Evolutionary conservation across 2,797 vertebrate species (phyloP), one percentile per base, ranked within the genome.

Genomic region (Schizothorax lantsangensis): DNA sequence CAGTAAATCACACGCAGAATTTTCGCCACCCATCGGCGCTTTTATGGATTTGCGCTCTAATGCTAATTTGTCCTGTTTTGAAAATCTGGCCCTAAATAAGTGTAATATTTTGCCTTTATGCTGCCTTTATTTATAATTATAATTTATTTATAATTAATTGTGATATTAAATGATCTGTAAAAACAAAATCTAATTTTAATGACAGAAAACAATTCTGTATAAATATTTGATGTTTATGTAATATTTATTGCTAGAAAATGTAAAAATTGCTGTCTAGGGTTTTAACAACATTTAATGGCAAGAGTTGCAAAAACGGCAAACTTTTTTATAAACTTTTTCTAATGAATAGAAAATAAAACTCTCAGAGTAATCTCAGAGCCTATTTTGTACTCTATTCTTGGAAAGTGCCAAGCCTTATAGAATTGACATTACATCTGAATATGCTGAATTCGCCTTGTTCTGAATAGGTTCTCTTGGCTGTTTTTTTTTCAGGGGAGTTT

Each of bases 401-500:
- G 43, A 81, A 81, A 69, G 43, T 52, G 64, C 62, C 79, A 62
- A n/a, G n/a, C 15, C 12, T 54, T 40, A 43, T 84, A 23, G n/a
- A 72, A 57, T 43, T 57, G 15, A 33, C 64, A 57, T 33, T 45
- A 47, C 59, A 72, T 26, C 52, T 47, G 17, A 79, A 33, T 11
- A 36, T 45, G 17, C 11, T 84, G 33, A 54, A 57, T 30, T 52
- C 0, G 1, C 12, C 66, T 47, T n/a, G 12, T 85, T 72, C 66
- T 85, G 12, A 85, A 72, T 47, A 47, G 38, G 38, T 45, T 79
- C 40, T 81, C 26, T 81, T 62, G 36, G 23, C 14, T 81, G 5
- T 71, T 71, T 30, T 69, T 12, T 45, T 43, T 93, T 21, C 90
- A 99, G 98, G 93, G 98, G 98, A 81, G 93, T 99, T 89, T 99